These are phyloP conservation scores for Perca schrenkii DNA, from an alignment of 2,113 vertebrate species.

Conservation along the genomic window DNA sequence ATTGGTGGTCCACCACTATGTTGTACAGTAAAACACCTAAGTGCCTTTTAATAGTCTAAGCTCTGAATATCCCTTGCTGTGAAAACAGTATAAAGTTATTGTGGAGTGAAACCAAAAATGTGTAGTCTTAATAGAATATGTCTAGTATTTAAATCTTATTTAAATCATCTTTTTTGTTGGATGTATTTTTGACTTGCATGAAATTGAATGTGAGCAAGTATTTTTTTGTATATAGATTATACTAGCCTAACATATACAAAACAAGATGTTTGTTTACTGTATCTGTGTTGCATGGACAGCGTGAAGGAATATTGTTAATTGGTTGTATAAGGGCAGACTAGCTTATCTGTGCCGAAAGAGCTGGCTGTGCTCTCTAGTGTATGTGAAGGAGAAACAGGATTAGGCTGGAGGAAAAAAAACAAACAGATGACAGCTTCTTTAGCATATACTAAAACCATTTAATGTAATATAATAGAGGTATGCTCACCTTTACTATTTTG, in stretches of 20 bases:
- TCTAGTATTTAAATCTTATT: neutral
- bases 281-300: neutral
- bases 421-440: neutral
- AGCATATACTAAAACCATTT: neutral
- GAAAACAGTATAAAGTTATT: neutral
- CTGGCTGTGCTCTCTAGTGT: neutral
- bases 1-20: neutral
- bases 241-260: neutral
- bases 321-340: constrained; percentile 34
- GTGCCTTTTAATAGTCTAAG: neutral
- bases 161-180: neutral
- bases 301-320: constrained; percentile 46
- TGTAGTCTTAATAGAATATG: neutral
- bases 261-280: neutral
- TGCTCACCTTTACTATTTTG: neutral
- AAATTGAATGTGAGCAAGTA: neutral
- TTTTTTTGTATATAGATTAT: neutral
- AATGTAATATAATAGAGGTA: neutral
- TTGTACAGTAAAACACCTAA: neutral
- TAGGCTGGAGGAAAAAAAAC: constrained; percentile 18
- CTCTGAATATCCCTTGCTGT: neutral
- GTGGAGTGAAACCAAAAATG: neutral
- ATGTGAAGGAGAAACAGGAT: constrained; percentile 62
- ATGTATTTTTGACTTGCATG: neutral
- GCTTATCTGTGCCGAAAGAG: constrained; percentile 50